Percentiles rank a stretch among this genome's conserved stretches.
phyloP scores from a whole-genome alignment of 2,797 vertebrate species.

The Sitta carolinensis region DNA sequence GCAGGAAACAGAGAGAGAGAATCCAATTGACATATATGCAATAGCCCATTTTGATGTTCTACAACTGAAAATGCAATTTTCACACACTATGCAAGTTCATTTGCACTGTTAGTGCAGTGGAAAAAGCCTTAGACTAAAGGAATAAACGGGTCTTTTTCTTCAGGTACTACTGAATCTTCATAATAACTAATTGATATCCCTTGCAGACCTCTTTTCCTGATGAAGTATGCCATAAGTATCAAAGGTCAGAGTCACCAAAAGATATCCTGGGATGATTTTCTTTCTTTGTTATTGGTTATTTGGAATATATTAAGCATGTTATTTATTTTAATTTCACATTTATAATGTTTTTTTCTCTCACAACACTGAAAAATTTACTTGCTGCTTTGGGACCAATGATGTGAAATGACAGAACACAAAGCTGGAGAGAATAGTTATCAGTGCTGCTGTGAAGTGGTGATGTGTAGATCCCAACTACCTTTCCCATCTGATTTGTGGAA shows the following conservation, averaged over 20 bases:
- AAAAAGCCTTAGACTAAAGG: neutral
- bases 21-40: neutral
- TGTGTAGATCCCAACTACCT: neutral
- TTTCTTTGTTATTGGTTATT: neutral
- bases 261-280: neutral
- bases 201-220: neutral
- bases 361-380: neutral
- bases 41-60: neutral
- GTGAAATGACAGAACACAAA: neutral
- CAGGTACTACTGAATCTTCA: neutral
- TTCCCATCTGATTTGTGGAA: neutral
- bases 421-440: neutral
- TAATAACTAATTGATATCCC: neutral
- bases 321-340: neutral
- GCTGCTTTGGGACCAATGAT: neutral
- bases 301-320: neutral
- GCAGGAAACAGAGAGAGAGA: neutral
- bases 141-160: neutral
- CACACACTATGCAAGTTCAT: neutral
- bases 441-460: neutral
- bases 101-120: neutral
- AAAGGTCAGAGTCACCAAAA: neutral
- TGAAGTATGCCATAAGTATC: neutral
- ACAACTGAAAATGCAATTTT: constrained; percentile 2
- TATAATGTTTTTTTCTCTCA: neutral